These are phyloP conservation scores for Calameuta filiformis DNA, from an alignment of 2,888 invertebrate species.

Conservation along the genomic window DNA sequence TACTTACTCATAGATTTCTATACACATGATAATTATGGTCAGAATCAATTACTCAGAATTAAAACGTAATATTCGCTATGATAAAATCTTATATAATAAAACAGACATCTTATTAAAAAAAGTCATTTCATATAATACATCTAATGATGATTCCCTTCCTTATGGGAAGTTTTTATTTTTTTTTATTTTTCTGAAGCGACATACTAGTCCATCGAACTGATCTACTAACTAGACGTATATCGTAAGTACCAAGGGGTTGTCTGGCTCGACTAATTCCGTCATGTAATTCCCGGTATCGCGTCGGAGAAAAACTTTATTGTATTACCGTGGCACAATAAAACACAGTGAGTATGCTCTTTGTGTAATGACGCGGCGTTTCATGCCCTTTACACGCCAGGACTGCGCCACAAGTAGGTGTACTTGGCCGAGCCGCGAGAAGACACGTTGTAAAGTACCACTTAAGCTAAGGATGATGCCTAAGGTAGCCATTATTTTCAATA, in stretches of 20 bases:
- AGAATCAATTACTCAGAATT: background rate
- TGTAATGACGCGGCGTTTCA: slow-evolving; percentile 62
- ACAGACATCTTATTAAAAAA: background rate
- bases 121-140: background rate
- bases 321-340: slow-evolving; percentile 53
- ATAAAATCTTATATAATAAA: background rate
- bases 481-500: slow-evolving; percentile 33
- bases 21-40: background rate
- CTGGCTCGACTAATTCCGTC: slow-evolving; percentile 30
- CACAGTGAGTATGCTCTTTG: slow-evolving; percentile 64
- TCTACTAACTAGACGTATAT: slow-evolving; percentile 1
- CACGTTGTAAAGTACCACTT: slow-evolving; percentile 31
- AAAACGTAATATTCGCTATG: background rate
- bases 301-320: slow-evolving; percentile 38
- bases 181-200: background rate
- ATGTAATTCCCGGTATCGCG: slow-evolving; percentile 28
- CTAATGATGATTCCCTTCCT: background rate
- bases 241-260: background rate
- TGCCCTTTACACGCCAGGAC: slow-evolving; percentile 46
- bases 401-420: slow-evolving; percentile 45
- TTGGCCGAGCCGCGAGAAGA: slow-evolving; percentile 6
- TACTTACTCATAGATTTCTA: background rate
- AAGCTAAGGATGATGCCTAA: background rate
- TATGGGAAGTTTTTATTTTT: background rate
- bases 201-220: background rate